Evolutionary conservation across 2,888 invertebrate species (phyloP), one percentile per base, ranked within the genome.

Genomic region (Gari tellinella): DNA sequence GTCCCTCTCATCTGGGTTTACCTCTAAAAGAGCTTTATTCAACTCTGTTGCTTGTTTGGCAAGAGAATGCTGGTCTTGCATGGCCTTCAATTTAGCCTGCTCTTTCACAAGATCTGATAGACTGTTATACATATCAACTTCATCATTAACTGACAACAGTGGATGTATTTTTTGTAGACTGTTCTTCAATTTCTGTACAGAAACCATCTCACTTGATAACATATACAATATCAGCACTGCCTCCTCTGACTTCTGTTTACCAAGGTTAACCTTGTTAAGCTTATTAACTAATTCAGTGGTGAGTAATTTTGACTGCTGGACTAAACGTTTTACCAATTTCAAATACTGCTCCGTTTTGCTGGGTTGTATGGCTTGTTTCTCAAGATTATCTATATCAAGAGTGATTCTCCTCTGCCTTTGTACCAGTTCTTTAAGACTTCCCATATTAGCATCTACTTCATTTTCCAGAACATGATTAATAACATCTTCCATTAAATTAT

Each of bases 391-490:
- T 0, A 58, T 15, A 19, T 66, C 55, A 37, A 19, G 37, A 4
- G 49, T 31, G 19, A 79, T 12, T 25, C 46, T 49, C 56, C 66
- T 78, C 43, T 80, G 79, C 26, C 64, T 52, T 58, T 69, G 61
- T 31, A 74, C 52, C 15, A 70, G 4, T 4, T 66, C 56, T 41
- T 57, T 62, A 10, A 72, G 23, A 8, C 51, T 23, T 25, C 53
- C 26, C 15, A 57, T 21, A 14, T 55, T 21, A 14, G 63, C 41
- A n/a, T 38, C 40, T 14, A 58, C 46, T 12, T 68, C 38, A 19
- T 66, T 51, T n/a, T 72, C 55, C 17, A 80, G 12, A 2, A 69
- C 43, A 41, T 80, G 55, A n/a, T 73, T 65, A 0, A 83, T 40
- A 25, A 74, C 37, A 23, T 68, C 74, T 26, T 76, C 65, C 19